phyloP scores from a whole-genome alignment of 1,140 invertebrate species.

The Pollicipes pollicipes region DNA sequence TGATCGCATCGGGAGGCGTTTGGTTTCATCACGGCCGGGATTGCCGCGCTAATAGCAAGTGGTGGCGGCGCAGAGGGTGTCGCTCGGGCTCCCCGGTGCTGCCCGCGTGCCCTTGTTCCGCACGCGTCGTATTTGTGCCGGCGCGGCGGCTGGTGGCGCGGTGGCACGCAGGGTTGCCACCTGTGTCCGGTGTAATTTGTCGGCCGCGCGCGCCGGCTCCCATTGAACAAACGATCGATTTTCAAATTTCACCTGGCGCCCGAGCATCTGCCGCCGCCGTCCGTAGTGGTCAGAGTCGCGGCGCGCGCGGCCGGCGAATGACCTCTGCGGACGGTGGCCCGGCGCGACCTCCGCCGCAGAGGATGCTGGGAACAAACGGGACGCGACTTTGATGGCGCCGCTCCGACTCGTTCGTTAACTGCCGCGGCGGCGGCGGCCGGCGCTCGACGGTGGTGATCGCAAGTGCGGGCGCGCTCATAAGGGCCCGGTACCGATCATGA shows the following conservation, averaged over 20 bases:
- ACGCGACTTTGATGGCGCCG: not conserved
- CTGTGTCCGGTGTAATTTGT: constrained; percentile 1
- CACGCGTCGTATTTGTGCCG: not conserved
- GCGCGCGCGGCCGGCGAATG: not conserved
- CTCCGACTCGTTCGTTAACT: not conserved
- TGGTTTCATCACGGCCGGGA: not conserved
- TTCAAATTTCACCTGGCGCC: not conserved
- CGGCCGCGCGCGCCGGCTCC: not conserved
- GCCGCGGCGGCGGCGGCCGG: no score
- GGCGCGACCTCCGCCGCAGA: not conserved
- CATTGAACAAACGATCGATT: constrained; percentile 2
- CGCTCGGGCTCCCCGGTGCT: no score
- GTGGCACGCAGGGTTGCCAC: not conserved
- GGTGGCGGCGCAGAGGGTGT: no score
- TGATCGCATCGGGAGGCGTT: not conserved
- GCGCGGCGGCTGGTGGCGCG: no score
- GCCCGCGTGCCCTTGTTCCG: not conserved
- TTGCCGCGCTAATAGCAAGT: not conserved
- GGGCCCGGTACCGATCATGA: no score
- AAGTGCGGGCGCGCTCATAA: not conserved
- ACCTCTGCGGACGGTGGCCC: not conserved
- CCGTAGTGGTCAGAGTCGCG: not conserved
- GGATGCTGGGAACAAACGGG: not conserved
- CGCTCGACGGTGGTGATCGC: no score
- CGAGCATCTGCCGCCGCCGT: not conserved